Percentiles rank a stretch among this genome's conserved stretches.
Conservation (phyloP, 1,140 invertebrate genomes). For the Nixonia krombeini region DNA sequence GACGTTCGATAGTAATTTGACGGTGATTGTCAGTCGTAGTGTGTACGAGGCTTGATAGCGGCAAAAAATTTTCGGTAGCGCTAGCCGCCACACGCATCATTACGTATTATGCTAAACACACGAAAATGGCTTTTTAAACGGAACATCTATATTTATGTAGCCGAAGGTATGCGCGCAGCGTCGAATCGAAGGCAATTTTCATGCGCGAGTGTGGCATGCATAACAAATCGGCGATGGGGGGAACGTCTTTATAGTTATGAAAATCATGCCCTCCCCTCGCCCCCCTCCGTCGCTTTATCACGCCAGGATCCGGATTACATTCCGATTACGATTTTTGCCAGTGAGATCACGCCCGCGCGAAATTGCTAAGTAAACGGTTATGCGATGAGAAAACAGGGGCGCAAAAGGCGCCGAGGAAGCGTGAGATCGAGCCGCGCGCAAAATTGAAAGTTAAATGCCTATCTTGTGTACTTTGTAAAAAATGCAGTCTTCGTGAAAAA, state of each 20-base stretch:
- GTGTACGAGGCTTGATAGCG: no score
- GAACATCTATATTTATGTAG: constrained; percentile 69
- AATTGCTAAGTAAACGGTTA: constrained; percentile 24
- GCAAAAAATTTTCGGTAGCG: constrained; percentile 11
- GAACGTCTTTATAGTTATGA: constrained; percentile 58
- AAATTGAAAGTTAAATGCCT: constrained; percentile 56
- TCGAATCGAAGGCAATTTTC: constrained; percentile 69
- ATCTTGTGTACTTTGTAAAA: constrained; percentile 3
- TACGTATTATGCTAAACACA: constrained; percentile 69
- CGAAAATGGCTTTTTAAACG: constrained; percentile 69
- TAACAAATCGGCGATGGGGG: constrained; percentile 61
- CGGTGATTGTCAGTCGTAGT: background rate
- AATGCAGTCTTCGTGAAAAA: background rate
- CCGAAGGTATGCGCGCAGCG: constrained; percentile 33
- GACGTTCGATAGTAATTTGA: constrained; percentile 18
- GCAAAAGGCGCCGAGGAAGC: constrained; percentile 11
- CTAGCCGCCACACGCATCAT: constrained; percentile 38
- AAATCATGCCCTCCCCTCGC: background rate
- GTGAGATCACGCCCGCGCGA: constrained; percentile 41
- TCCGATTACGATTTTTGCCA: constrained; percentile 63
- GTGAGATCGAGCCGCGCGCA: constrained; percentile 8
- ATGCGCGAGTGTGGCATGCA: constrained; percentile 62
- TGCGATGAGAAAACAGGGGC: constrained; percentile 26
- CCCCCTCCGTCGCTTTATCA: no score
- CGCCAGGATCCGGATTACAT: no score